Conservation (phyloP, 2,797 vertebrate genomes). For the Microctenopoma stevenorrisi region DNA sequence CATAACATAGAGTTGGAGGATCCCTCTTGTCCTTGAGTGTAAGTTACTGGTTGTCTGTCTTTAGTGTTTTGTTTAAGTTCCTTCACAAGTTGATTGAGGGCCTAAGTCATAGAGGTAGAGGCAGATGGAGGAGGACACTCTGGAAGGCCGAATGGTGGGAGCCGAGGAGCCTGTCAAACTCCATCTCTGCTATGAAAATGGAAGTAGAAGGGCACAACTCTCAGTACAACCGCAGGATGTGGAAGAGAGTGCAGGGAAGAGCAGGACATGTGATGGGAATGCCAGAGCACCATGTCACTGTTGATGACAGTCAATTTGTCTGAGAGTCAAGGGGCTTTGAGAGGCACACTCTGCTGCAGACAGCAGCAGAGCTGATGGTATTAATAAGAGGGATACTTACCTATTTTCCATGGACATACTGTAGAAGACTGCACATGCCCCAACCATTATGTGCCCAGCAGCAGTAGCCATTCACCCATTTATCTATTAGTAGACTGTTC, state of each 20-base stretch:
- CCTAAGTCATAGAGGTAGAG: constrained; percentile 31
- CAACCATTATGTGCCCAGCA: constrained; percentile 23
- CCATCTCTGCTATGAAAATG: constrained; percentile 56
- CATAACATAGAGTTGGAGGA: constrained; percentile 36
- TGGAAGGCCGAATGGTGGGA: constrained; percentile 43
- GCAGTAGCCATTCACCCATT: constrained; percentile 14
- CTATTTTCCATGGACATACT: constrained; percentile 24
- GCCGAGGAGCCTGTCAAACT: constrained; percentile 69
- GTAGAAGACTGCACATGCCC: constrained; percentile 5
- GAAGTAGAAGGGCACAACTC: constrained; percentile 50
- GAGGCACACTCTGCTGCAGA: constrained; percentile 45
- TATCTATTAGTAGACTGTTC: constrained; percentile 26
- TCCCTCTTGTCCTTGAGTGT: constrained; percentile 60
- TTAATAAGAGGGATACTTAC: constrained; percentile 41
- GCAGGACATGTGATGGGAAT: constrained; percentile 61
- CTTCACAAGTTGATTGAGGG: constrained; percentile 41
- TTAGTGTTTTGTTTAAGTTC: constrained; percentile 48
- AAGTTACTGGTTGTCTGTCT: constrained; percentile 42
- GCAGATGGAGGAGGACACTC: constrained; percentile 41
- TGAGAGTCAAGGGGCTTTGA: constrained; percentile 53
- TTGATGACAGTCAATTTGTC: constrained; percentile 71
- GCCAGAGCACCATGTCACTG: constrained; percentile 57
- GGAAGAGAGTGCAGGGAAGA: constrained; percentile 30
- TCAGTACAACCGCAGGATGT: constrained; percentile 45
- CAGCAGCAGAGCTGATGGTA: constrained; percentile 44